These are phyloP conservation scores for Neopelma chrysocephalum DNA, from an alignment of 2,797 vertebrate species.

Conservation along the genomic window DNA sequence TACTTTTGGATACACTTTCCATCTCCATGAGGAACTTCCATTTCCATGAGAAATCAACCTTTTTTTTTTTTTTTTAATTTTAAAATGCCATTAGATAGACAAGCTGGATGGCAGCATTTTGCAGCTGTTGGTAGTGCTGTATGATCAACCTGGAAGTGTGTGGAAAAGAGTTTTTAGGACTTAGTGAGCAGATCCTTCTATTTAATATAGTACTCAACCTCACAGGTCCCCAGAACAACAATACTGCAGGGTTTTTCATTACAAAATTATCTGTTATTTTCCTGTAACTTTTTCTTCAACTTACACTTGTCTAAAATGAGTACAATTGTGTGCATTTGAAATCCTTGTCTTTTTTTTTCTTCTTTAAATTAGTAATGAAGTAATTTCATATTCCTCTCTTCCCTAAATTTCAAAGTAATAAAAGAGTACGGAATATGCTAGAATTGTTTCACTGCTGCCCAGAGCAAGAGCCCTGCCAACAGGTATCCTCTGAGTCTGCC, in stretches of 20 bases:
- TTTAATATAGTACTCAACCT: neutral
- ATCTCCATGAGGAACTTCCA: neutral
- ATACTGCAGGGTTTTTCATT: neutral
- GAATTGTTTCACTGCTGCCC: neutral
- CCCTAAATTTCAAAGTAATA: neutral
- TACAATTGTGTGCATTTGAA: neutral
- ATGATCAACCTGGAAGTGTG: neutral
- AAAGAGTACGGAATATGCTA: neutral
- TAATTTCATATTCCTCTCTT: neutral
- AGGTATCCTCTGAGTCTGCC: neutral
- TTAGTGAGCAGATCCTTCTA: neutral
- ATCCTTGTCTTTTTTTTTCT: neutral
- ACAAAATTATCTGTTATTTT: neutral
- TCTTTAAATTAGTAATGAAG: neutral
- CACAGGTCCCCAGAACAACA: neutral
- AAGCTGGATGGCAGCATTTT: neutral
- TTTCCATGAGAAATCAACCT: neutral
- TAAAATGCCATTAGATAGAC: neutral
- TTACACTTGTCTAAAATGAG: neutral
- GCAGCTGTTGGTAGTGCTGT: neutral
- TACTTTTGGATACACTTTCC: neutral
- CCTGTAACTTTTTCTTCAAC: neutral
- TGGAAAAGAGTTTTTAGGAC: neutral
- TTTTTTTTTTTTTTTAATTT: neutral
- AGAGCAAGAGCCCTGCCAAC: neutral